A percentile compares a stretch with the other conserved stretches of the same genome.
Conservation (phyloP, 2,888 invertebrate species). For the Anthoptus insignis region DNA sequence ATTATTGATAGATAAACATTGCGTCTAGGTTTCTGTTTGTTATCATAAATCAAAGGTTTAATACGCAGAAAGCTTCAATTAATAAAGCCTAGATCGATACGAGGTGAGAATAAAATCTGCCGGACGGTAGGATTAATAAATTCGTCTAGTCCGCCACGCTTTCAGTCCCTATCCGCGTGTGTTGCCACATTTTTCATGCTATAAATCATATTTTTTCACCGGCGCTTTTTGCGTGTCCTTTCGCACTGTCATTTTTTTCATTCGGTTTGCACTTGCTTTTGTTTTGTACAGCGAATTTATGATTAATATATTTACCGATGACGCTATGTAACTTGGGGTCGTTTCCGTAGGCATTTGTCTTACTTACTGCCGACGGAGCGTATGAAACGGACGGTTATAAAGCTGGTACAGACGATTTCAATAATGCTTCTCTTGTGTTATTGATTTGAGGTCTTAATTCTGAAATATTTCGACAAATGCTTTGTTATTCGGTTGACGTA, state of each 20-base stretch:
- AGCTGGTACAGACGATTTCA: slow-evolving; percentile 41
- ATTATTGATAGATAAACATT: no score
- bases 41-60: neutral
- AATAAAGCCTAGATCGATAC: slow-evolving; percentile 26
- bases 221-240: slow-evolving; percentile 84
- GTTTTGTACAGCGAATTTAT: slow-evolving; percentile 76
- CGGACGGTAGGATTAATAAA: slow-evolving; percentile 82
- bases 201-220: slow-evolving; percentile 87
- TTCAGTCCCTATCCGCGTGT: slow-evolving; percentile 83
- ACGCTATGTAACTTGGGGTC: slow-evolving; percentile 58
- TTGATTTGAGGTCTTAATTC: slow-evolving; percentile 37
- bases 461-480: slow-evolving; percentile 27
- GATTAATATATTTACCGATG: slow-evolving; percentile 70
- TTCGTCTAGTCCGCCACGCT: slow-evolving; percentile 82
- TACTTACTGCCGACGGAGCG: slow-evolving; percentile 38
- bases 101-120: slow-evolving; percentile 62
- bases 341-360: slow-evolving; percentile 44
- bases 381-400: slow-evolving; percentile 39
- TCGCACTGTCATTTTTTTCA: slow-evolving; percentile 84
- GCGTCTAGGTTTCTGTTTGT: neutral
- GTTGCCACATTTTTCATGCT: slow-evolving; percentile 86
- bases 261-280: slow-evolving; percentile 80
- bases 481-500: slow-evolving; percentile 14
- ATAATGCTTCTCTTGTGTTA: slow-evolving; percentile 32
- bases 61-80: neutral